Percentiles rank a stretch among this genome's conserved stretches.
These are phyloP conservation scores for Zaprionus bogoriensis DNA, from an alignment of 2,888 invertebrate species.

Conservation along the genomic window DNA sequence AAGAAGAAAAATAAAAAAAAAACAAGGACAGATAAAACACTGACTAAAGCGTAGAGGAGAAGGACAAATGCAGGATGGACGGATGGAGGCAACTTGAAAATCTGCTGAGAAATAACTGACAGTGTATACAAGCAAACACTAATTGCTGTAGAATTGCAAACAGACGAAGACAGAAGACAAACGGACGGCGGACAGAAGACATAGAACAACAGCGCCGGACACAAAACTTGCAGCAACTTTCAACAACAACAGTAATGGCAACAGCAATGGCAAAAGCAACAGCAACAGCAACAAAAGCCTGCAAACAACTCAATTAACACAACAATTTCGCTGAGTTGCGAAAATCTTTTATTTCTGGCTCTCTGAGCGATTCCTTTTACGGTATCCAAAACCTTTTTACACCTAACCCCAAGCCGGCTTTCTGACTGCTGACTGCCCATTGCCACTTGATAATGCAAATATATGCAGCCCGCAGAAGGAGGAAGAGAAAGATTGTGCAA, in stretches of 20 bases:
- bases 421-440: constrained; percentile 18
- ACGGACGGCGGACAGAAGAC: constrained; percentile 16
- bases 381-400: constrained; percentile 2
- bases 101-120: constrained; percentile 57
- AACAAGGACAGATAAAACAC: neutral
- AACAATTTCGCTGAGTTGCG: constrained; percentile 31
- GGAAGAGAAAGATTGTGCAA: neutral
- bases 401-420: neutral
- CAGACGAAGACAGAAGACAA: constrained; percentile 18
- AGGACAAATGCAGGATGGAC: constrained; percentile 14
- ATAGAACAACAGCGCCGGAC: constrained; percentile 34
- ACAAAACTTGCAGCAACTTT: constrained; percentile 29
- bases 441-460: constrained; percentile 41
- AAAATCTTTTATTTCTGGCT: constrained; percentile 24
- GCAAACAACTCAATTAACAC: constrained; percentile 68
- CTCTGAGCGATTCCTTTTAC: constrained; percentile 1
- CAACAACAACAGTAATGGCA: constrained; percentile 11
- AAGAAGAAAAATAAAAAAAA: neutral
- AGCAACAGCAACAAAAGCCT: constrained; percentile 23
- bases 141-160: constrained; percentile 66
- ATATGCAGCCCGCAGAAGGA: constrained; percentile 19
- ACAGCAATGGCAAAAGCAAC: constrained; percentile 8
- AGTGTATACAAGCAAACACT: constrained; percentile 62
- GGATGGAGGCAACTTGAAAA: constrained; percentile 39
- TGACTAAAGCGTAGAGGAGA: neutral